These are phyloP conservation scores for Drosophila aldrichi DNA, from an alignment of 2,888 invertebrate genomes.

Conservation along the genomic window DNA sequence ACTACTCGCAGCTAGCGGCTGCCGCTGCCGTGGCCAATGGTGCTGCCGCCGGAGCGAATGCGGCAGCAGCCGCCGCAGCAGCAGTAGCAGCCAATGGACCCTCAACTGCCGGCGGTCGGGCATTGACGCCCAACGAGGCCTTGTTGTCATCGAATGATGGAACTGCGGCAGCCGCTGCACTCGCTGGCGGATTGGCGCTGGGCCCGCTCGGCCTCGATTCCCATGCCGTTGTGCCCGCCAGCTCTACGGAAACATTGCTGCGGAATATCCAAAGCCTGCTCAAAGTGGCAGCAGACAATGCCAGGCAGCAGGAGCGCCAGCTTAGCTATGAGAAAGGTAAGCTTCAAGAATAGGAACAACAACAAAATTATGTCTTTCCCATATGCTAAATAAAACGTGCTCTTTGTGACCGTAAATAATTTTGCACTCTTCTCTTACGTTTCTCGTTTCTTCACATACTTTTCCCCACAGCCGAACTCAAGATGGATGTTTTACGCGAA, in stretches of 20 bases:
- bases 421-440: background rate
- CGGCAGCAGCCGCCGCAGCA: conserved; percentile 71
- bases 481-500: conserved; percentile 97
- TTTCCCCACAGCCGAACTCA: conserved; percentile 91
- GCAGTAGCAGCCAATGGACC: conserved; percentile 71
- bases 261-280: conserved; percentile 98
- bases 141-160: conserved; percentile 81
- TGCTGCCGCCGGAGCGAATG: conserved; percentile 71
- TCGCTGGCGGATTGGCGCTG: conserved; percentile 82
- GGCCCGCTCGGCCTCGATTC: conserved; percentile 84
- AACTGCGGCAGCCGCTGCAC: conserved; percentile 80
- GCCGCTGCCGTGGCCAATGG: conserved; percentile 87
- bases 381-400: conserved; percentile 32
- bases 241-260: conserved; percentile 95
- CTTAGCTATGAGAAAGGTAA: conserved; percentile 98
- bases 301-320: conserved; percentile 97
- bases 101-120: conserved; percentile 71
- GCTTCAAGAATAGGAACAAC: background rate
- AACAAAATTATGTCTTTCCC: conserved; percentile 2
- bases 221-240: conserved; percentile 78
- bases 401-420: conserved; percentile 22
- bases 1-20: conserved; percentile 91
- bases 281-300: conserved; percentile 99
- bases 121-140: conserved; percentile 83
- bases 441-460: conserved; percentile 12